Evolutionary conservation across 2,113 vertebrate species (phyloP).

Genomic region (Pterocles burchelli): DNA sequence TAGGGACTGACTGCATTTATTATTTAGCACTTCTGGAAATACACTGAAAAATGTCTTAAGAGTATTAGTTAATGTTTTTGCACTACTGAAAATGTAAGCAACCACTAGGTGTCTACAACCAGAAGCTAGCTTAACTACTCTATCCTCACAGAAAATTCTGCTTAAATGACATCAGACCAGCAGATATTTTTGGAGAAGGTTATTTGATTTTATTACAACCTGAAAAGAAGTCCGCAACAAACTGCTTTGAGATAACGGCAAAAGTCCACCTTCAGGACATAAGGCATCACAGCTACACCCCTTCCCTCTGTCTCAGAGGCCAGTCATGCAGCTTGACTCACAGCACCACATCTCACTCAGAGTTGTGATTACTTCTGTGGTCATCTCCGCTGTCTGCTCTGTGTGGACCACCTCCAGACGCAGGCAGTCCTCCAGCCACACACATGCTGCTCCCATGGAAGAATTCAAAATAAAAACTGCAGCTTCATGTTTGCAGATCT

Average conservation of each 20-base stretch:
- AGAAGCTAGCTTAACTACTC: neutral
- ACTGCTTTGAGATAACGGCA: neutral
- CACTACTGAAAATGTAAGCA: neutral
- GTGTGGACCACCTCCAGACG: neutral
- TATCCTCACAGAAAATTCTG: neutral
- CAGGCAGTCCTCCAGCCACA: neutral
- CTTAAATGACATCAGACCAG: rapidly evolving
- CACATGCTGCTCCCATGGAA: neutral
- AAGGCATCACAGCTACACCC: neutral
- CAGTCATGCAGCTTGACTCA: neutral
- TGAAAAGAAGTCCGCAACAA: neutral
- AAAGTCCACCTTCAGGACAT: neutral
- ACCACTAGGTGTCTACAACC: neutral
- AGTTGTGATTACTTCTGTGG: neutral
- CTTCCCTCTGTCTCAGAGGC: neutral
- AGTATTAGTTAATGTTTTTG: neutral
- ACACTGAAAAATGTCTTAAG: neutral
- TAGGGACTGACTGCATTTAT: neutral
- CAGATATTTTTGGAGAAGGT: neutral
- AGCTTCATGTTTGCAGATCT: neutral
- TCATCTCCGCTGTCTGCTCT: too few species aligned
- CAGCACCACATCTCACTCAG: neutral
- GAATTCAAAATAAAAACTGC: neutral
- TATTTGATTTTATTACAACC: neutral
- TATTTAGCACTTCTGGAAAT: neutral